Evolutionary conservation across 1,140 invertebrate genomes (phyloP).

Genomic region (Pachypeltis micranthus): DNA sequence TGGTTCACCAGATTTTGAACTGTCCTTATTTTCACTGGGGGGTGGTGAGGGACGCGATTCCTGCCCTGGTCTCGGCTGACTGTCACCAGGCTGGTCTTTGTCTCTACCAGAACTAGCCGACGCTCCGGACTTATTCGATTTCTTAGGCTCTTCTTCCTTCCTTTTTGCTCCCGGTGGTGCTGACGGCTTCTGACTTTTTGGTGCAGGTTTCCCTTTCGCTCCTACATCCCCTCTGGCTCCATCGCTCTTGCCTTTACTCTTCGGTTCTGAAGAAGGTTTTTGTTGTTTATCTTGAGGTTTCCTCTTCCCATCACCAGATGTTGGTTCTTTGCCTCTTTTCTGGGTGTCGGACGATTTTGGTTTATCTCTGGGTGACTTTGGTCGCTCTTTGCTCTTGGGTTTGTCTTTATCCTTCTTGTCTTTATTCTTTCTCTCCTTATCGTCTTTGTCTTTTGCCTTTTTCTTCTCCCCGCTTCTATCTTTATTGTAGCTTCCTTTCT

Average conservation of each 20-base stretch:
- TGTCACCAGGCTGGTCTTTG: too few species aligned
- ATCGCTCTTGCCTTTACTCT: neutral
- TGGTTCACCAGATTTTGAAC: too few species aligned
- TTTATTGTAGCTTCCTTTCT: slow-evolving; percentile 1
- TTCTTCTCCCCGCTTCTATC: neutral
- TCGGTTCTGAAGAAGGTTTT: neutral
- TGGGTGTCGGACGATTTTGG: too few species aligned
- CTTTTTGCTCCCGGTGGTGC: slow-evolving; percentile 1
- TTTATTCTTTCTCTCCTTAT: neutral
- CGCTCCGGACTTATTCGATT: too few species aligned
- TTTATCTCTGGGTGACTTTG: too few species aligned
- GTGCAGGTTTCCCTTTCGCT: neutral
- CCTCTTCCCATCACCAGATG: neutral
- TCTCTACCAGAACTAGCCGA: too few species aligned
- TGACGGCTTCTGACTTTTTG: neutral
- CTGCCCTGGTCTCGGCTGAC: too few species aligned
- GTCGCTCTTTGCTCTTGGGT: neutral
- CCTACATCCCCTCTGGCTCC: neutral
- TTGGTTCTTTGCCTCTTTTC: neutral
- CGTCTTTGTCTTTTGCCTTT: neutral
- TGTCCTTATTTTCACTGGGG: too few species aligned
- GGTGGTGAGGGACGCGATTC: too few species aligned
- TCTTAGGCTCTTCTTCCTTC: neutral
- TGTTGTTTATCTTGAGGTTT: too few species aligned
- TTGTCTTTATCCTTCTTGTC: neutral